phyloP scores from a whole-genome alignment of 2,797 vertebrate species.

The Myotis daubentonii region DNA sequence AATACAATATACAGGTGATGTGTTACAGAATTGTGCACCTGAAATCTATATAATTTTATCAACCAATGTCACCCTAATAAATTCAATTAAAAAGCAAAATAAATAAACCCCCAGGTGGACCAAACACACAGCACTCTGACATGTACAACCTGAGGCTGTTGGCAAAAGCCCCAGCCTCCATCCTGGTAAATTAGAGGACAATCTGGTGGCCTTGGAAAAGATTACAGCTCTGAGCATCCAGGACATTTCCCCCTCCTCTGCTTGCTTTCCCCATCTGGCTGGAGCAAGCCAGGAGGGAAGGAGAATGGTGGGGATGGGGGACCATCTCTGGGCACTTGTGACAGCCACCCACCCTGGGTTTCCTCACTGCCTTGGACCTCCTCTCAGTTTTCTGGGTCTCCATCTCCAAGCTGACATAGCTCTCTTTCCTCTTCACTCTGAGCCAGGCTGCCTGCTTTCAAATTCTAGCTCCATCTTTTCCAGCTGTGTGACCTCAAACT shows the following conservation, averaged over 20 bases:
- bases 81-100: neutral
- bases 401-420: neutral
- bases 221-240: neutral
- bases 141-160: accelerated
- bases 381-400: neutral
- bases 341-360: neutral
- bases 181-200: neutral
- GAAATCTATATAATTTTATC: neutral
- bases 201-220: neutral
- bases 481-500: neutral
- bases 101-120: neutral
- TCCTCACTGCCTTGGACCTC: too few relatives aligned
- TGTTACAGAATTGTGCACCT: neutral
- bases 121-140: neutral
- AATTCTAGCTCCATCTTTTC: neutral
- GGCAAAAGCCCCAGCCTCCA: neutral
- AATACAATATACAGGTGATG: neutral
- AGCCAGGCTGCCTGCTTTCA: neutral
- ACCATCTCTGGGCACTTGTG: neutral
- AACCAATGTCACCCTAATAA: neutral
- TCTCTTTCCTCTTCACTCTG: neutral
- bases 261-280: neutral
- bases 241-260: neutral
- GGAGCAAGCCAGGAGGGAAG: neutral
- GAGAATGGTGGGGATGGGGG: accelerated